A percentile compares a stretch with the other conserved stretches of the same genome.
Conservation (phyloP, 2,797 vertebrate genomes). For the Sebastes flavidus region DNA sequence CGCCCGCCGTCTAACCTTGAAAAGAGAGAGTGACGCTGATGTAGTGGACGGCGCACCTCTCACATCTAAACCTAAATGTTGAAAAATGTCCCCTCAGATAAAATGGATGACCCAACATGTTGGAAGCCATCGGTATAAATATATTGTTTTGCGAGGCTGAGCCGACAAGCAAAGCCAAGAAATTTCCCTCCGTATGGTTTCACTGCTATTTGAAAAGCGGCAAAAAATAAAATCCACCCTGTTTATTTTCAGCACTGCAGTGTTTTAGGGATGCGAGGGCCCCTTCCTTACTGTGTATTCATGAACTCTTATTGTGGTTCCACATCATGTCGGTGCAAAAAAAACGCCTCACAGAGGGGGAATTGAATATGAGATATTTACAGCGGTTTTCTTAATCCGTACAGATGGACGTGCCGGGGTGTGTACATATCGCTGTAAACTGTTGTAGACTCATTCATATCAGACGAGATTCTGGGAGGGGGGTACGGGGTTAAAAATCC, state of each 20-base stretch:
- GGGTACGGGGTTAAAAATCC: conserved; percentile 53
- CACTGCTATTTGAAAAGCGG: conserved; percentile 56
- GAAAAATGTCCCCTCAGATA: conserved; percentile 79
- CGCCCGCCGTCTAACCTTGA: conserved; percentile 69
- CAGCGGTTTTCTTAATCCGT: conserved; percentile 71
- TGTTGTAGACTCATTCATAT: conserved; percentile 71
- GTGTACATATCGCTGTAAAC: conserved; percentile 51
- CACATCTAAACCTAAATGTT: conserved; percentile 75
- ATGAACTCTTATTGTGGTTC: conserved; percentile 70
- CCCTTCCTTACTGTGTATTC: conserved; percentile 59
- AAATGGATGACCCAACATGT: conserved; percentile 69
- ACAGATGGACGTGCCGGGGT: conserved; percentile 58
- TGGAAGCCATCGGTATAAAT: conserved; percentile 57
- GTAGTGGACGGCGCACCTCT: conserved; percentile 68
- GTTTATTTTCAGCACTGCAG: conserved; percentile 67
- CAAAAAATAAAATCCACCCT: conserved; percentile 30
- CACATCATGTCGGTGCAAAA: conserved; percentile 50
- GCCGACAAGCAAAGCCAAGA: conserved; percentile 58
- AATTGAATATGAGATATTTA: conserved; percentile 68
- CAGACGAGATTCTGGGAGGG: conserved; percentile 48
- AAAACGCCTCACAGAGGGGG: conserved; percentile 54
- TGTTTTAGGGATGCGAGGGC: conserved; percentile 47
- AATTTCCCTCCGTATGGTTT: conserved; percentile 52
- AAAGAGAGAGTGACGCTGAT: conserved; percentile 72
- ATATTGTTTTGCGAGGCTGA: conserved; percentile 71